A percentile compares a stretch with the other conserved stretches of the same genome.
Evolutionary conservation across 2,888 invertebrate genomes (phyloP).

Genomic region (Catocala sponsa): DNA sequence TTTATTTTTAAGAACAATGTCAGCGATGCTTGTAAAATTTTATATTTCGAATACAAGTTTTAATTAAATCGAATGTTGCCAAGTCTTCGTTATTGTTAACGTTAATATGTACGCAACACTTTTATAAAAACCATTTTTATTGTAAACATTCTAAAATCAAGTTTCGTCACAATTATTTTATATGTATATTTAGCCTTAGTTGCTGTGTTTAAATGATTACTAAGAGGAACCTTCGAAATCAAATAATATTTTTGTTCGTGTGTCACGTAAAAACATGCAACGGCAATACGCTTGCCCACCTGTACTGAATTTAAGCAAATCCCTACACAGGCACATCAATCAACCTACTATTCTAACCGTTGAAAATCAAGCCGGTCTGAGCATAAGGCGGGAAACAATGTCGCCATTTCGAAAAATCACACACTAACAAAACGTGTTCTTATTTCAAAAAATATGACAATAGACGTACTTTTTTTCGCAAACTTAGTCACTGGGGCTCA

Average conservation of each 20-base stretch:
- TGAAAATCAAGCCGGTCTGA: constrained; percentile 60
- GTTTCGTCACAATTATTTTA: too few relatives aligned
- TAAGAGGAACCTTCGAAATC: too few relatives aligned
- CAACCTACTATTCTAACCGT: constrained; percentile 49
- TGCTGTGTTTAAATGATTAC: too few relatives aligned
- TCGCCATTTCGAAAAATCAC: constrained; percentile 62
- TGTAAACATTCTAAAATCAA: too few relatives aligned
- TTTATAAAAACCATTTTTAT: too few relatives aligned
- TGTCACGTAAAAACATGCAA: too few relatives aligned
- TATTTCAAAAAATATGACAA: constrained; percentile 68
- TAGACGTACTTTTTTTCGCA: constrained; percentile 69
- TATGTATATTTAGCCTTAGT: too few relatives aligned
- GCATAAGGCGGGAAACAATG: constrained; percentile 52
- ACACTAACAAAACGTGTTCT: constrained; percentile 65
- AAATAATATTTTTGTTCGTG: too few relatives aligned
- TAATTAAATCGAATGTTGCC: too few relatives aligned
- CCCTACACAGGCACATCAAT: constrained; percentile 31
- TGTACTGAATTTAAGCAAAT: constrained; percentile 10
- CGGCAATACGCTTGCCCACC: constrained; percentile 17
- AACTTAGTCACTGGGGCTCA: constrained; percentile 68
- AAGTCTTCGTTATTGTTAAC: too few relatives aligned
- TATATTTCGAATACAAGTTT: too few relatives aligned
- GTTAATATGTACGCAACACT: too few relatives aligned
- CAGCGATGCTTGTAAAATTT: neutral
- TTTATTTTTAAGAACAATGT: neutral